Evolutionary conservation across 2,113 vertebrate genomes (phyloP), one percentile per base, ranked within the genome.

Genomic region (Takifugu flavidus): DNA sequence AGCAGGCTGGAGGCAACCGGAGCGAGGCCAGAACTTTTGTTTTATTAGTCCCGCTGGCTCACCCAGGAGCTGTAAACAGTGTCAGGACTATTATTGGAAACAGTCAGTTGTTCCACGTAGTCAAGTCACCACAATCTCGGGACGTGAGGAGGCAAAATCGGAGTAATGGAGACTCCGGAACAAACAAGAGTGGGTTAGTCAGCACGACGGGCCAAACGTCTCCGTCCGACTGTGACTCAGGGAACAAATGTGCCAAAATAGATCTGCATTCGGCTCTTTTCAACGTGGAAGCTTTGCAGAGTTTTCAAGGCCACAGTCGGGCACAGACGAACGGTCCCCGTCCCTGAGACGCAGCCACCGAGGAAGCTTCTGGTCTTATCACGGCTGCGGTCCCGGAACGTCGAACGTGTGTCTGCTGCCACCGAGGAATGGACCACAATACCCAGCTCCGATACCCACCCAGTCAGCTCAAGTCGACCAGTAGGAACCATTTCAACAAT

Each of bases 401-500:
- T 4, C 6, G 31, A 34, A 6, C 4, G 8, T 34, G 31, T 34
- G 8, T 34, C 31, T 39, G 34, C 34, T 39, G 34, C 34, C 11
- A 10, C 34, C 11, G 34, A 6, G 20, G 7, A 39, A 10, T 11
- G 34, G 34, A 39, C 7, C 29, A 10, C 34, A 39, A 10, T 5
- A 47, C 45, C 14, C 13, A 13, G 4, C 45, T 6, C 45, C 15
- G 4, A 14, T 13, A 14, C 45, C 45, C 45, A 14, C 45, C 13
- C 45, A 39, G 6, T 39, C 2, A 10, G 34, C 59, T 53, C 62
- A 39, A 68, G 50, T 74, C 55, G 13, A 62, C 65, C 68, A 79
- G 71, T 59, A 59, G 56, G 69, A 82, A 53, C 27, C 31, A 82
- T 79, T 82, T 72, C 80, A 65, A 59, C 59, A 78, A 78, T 78